Evolutionary conservation across 2,797 vertebrate species (phyloP), one percentile per base, ranked within the genome.

Genomic region (Nannoperca obscura): DNA sequence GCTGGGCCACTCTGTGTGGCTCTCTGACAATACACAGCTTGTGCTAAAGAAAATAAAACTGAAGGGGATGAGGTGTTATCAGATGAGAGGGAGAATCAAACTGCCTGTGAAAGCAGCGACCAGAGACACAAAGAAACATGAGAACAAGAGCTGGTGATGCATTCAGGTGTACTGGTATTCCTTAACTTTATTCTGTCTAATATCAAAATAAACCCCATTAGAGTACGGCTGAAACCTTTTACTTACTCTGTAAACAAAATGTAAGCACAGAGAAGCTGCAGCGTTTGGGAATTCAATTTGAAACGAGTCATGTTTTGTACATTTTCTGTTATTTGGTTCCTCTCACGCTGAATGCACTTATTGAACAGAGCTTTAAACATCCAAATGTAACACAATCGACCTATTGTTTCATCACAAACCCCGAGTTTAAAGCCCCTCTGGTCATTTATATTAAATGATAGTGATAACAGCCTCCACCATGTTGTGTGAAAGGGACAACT

Each of bases 101-200:
- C 36, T n/a, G 27, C 5, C 32, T 32, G 32, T 54, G 76, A 78
- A 54, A 55, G 36, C 46, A 27, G 27, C 38, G 30, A 19, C n/a
- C 47, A 32, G 14, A 61, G 38, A 53, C 22, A 5, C 55, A 32
- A 69, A 70, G 67, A 38, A 14, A 52, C 10, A 6, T 1, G 36
- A 44, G 0, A 46, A 20, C 50, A 6, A 5, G 32, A 52, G 50
- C 38, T 3, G 13, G 27, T 38, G 19, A 64, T 9, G 36, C 11
- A 0, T 74, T 80, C 1, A 17, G 46, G 24, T 55, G 54, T 7
- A 32, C 66, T 8, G 20, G 20, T 17, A 8, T 36, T 22, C 20
- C 19, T 53, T 60, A 47, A 19, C 19, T 20, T 20, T 20, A 20
- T 47, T 20, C 19, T n/a, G 47, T n/a, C 49, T 52, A 22, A 52